Evolutionary conservation across 2,797 vertebrate genomes (phyloP).

Genomic region (Podarcis siculus): DNA sequence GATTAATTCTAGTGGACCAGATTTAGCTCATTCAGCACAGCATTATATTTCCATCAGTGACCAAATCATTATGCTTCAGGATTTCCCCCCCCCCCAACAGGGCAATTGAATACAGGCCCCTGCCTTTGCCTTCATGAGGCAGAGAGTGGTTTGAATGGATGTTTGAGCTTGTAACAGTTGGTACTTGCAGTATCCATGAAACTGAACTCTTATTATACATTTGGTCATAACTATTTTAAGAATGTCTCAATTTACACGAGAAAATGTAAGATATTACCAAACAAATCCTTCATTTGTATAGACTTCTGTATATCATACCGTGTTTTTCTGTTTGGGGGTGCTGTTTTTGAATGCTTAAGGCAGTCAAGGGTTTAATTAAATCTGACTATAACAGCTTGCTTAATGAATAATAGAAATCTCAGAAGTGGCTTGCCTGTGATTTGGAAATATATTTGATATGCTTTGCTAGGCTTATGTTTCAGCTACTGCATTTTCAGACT

Average conservation of each 20-base stretch:
- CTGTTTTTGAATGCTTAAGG: slow-evolving; percentile 10
- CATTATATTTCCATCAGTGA: background rate
- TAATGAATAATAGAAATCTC: slow-evolving; percentile 23
- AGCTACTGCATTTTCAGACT: background rate
- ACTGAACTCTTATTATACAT: background rate
- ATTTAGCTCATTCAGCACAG: background rate
- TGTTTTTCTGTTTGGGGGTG: background rate
- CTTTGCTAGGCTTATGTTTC: background rate
- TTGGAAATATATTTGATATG: slow-evolving; percentile 2
- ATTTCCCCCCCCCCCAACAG: background rate
- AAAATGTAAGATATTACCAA: background rate
- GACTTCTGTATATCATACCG: background rate
- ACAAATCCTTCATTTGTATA: background rate
- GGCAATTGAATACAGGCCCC: no score
- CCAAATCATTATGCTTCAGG: background rate
- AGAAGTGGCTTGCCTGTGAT: background rate
- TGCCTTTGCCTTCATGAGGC: background rate
- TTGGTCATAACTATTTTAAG: background rate
- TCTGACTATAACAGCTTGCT: slow-evolving; percentile 20
- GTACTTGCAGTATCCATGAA: background rate
- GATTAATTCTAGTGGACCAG: background rate
- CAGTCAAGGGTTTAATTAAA: slow-evolving; percentile 16
- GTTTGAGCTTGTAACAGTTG: background rate
- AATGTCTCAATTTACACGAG: background rate
- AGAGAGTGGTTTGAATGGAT: background rate